Percentiles rank a stretch among this genome's conserved stretches.
These are phyloP conservation scores for Orchestia grillus DNA, from an alignment of 1,140 invertebrate genomes.

Conservation along the genomic window DNA sequence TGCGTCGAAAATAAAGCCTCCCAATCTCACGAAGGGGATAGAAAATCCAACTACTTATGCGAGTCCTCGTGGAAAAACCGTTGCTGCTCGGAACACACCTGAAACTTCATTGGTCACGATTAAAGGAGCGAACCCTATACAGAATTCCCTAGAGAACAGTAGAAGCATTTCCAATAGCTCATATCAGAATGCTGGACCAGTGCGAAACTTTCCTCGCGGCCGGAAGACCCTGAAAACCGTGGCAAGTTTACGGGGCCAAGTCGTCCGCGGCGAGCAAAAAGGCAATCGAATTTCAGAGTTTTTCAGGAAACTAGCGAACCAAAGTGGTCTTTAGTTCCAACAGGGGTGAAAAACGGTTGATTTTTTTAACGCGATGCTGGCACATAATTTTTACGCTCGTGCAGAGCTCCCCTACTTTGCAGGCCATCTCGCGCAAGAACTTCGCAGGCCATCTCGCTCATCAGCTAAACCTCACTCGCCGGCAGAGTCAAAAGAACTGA, in stretches of 20 bases:
- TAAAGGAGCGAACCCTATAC: not conserved
- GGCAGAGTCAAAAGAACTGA: not conserved
- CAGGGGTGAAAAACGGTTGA: not conserved
- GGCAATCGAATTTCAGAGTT: not conserved
- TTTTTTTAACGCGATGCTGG: not conserved
- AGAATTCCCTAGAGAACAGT: too few species aligned
- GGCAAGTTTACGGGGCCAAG: not conserved
- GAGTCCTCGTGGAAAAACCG: not conserved
- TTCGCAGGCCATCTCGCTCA: not conserved
- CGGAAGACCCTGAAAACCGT: not conserved
- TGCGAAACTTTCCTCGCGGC: not conserved
- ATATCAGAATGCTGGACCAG: not conserved
- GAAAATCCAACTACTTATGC: not conserved
- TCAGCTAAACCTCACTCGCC: not conserved
- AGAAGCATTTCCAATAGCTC: not conserved
- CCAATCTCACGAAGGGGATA: not conserved
- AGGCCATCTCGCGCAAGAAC: not conserved
- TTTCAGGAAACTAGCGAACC: not conserved
- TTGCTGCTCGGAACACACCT: not conserved
- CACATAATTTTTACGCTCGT: not conserved
- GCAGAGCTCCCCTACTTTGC: not conserved
- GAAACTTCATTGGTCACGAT: not conserved
- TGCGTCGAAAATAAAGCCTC: not conserved
- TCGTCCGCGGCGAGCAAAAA: not conserved
- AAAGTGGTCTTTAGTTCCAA: not conserved